These are phyloP conservation scores for Xanthorhoe designata DNA, from an alignment of 2,888 invertebrate species.

Conservation along the genomic window DNA sequence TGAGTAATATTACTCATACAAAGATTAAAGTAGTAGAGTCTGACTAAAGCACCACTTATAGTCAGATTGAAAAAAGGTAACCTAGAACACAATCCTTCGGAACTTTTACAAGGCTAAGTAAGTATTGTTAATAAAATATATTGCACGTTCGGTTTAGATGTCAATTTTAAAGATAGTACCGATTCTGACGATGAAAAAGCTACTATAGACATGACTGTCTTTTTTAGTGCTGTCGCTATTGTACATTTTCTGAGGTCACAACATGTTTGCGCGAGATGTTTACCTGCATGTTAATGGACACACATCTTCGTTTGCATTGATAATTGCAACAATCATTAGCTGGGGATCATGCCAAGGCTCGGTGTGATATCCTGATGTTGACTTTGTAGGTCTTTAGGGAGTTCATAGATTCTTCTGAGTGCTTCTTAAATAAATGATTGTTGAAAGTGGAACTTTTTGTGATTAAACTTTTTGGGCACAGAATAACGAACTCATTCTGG, in stretches of 20 bases:
- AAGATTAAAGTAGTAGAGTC: too few relatives aligned
- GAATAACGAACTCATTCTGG: too few relatives aligned
- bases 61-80: too few relatives aligned
- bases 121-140: too few relatives aligned
- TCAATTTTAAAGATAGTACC: too few relatives aligned
- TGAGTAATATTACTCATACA: too few relatives aligned
- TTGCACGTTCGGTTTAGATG: too few relatives aligned
- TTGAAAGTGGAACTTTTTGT: neutral
- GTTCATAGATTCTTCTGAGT: neutral
- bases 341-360: conserved; percentile 30
- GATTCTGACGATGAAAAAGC: too few relatives aligned
- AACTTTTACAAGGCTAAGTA: too few relatives aligned
- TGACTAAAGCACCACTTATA: too few relatives aligned
- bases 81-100: too few relatives aligned
- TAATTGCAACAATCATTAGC: conserved; percentile 41
- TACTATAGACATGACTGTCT: neutral
- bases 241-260: conserved; percentile 28
- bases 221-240: neutral
- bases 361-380: conserved; percentile 27
- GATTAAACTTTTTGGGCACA: neutral
- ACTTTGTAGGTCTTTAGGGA: conserved; percentile 12
- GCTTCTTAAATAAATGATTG: neutral
- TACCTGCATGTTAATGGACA: conserved; percentile 46
- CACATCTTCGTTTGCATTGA: conserved; percentile 40
- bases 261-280: conserved; percentile 37